phyloP scores from a whole-genome alignment of 2,888 invertebrate species.

The Hesperia comma region DNA sequence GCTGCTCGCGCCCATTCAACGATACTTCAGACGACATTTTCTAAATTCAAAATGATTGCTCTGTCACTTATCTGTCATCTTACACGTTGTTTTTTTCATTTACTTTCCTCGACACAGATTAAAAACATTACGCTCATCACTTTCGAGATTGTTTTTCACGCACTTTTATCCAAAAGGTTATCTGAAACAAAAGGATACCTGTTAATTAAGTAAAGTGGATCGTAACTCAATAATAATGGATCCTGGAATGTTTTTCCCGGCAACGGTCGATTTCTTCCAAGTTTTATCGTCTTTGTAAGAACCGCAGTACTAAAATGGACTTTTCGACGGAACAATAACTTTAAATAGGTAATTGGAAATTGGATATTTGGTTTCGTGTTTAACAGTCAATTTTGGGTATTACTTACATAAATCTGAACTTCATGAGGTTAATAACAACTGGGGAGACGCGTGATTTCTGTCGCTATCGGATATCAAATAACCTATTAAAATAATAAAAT shows the following conservation, averaged over 20 bases:
- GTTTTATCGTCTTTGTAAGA: slow-evolving; percentile 25
- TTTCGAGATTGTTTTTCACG: slow-evolving; percentile 6
- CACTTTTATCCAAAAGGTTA: slow-evolving; percentile 27
- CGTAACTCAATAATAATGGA: slow-evolving; percentile 33
- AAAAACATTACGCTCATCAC: neutral
- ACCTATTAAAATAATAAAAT: no score
- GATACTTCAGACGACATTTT: slow-evolving; percentile 76
- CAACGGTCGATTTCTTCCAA: slow-evolving; percentile 16
- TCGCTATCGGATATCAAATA: no score
- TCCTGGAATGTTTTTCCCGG: slow-evolving; percentile 24
- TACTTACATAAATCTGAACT: neutral
- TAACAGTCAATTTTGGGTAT: slow-evolving; percentile 6
- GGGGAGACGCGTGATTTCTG: neutral
- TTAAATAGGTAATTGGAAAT: slow-evolving; percentile 29
- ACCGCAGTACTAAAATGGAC: slow-evolving; percentile 21
- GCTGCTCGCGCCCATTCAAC: slow-evolving; percentile 71
- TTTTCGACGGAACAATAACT: slow-evolving; percentile 32
- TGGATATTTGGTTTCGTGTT: slow-evolving; percentile 24
- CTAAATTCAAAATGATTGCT: slow-evolving; percentile 35
- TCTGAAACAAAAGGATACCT: slow-evolving; percentile 35
- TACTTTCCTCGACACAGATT: neutral
- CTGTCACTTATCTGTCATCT: slow-evolving; percentile 17
- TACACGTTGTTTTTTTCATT: slow-evolving; percentile 3
- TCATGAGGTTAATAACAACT: neutral
- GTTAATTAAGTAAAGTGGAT: slow-evolving; percentile 34